Percentiles rank a stretch among this genome's conserved stretches.
These are phyloP conservation scores for Leptobrachium leishanense DNA, from an alignment of 2,113 vertebrate genomes.

Conservation along the genomic window DNA sequence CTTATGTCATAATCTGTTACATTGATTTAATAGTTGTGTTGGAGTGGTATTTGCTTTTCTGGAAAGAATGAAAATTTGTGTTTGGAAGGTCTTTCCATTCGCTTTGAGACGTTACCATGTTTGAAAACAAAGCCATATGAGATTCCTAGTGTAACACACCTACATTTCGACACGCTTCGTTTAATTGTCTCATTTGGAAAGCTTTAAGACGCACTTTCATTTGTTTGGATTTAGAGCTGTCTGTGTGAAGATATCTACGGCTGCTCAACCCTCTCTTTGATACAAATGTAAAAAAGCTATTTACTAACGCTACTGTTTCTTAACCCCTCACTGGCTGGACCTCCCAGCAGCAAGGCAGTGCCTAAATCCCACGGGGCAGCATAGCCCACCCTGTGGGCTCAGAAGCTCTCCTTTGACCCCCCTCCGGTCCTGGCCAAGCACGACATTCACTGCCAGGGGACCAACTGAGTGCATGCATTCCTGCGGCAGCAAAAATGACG, in stretches of 20 bases:
- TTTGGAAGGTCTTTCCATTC: conserved; percentile 33
- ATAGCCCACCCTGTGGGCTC: too few relatives aligned
- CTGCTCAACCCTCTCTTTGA: not conserved
- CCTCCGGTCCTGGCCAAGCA: too few relatives aligned
- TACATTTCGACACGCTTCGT: conserved; percentile 32
- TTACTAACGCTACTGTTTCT: not conserved
- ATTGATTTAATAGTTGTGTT: not conserved
- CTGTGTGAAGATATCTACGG: not conserved
- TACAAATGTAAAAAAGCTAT: not conserved
- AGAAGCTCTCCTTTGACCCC: too few relatives aligned
- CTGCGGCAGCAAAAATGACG: too few relatives aligned
- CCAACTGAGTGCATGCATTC: too few relatives aligned
- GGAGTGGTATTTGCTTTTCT: not conserved
- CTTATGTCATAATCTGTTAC: not conserved
- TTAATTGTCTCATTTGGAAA: conserved; percentile 30
- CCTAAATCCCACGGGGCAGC: too few relatives aligned
- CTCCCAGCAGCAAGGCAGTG: too few relatives aligned
- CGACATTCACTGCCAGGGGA: too few relatives aligned
- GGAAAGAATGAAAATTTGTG: conserved; percentile 3
- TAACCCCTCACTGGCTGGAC: not conserved
- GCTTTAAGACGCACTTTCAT: conserved; percentile 14
- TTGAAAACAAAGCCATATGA: conserved; percentile 30
- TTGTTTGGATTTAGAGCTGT: not conserved
- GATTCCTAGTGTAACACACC: not conserved
- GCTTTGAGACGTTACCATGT: conserved; percentile 6